These are phyloP conservation scores for Rhagoletis pomonella DNA, from an alignment of 1,140 invertebrate genomes.

Conservation along the genomic window DNA sequence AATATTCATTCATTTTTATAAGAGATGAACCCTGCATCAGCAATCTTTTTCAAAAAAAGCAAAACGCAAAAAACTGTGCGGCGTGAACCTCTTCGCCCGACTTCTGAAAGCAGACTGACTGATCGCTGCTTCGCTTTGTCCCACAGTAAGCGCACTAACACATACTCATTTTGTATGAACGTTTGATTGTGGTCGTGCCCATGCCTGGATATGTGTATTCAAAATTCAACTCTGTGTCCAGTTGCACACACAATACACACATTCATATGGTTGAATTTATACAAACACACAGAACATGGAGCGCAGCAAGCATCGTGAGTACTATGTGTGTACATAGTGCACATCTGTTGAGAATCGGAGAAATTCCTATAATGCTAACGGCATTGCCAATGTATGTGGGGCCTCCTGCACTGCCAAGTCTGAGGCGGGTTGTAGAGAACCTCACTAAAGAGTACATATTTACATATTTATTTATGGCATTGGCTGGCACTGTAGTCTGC, in stretches of 20 bases:
- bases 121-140: too few relatives aligned
- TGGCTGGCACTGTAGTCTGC: neutral
- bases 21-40: too few relatives aligned
- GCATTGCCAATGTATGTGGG: neutral
- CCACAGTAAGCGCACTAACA: too few relatives aligned
- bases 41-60: too few relatives aligned
- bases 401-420: too few relatives aligned
- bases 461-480: neutral
- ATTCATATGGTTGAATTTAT: neutral
- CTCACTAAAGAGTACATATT: neutral
- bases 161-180: too few relatives aligned
- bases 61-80: too few relatives aligned
- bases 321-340: neutral
- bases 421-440: neutral
- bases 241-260: neutral
- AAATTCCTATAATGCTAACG: neutral
- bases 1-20: too few relatives aligned
- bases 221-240: neutral
- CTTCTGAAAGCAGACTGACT: too few relatives aligned
- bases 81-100: too few relatives aligned
- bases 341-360: neutral
- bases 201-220: neutral
- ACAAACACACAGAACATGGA: neutral
- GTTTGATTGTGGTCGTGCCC: too few relatives aligned
- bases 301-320: too few relatives aligned